These are phyloP conservation scores for Andrena flavipes DNA, from an alignment of 2,888 invertebrate genomes.

Conservation along the genomic window DNA sequence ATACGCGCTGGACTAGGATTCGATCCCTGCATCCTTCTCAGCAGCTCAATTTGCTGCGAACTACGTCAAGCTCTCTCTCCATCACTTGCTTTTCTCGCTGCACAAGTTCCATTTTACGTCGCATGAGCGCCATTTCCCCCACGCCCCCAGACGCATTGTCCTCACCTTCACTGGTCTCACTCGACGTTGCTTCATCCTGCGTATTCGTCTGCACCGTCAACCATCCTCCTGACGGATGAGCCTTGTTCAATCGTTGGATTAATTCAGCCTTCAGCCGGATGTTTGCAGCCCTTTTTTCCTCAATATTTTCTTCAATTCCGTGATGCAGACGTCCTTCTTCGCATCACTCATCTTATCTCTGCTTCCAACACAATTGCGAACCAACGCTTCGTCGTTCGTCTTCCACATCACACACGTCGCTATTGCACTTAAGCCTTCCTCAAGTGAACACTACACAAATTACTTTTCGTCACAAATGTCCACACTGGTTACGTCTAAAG, in stretches of 20 bases:
- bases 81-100: neutral
- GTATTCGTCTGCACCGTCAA: rapidly evolving
- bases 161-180: neutral
- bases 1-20: neutral
- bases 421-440: too few relatives aligned
- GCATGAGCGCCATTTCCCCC: neutral
- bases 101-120: neutral
- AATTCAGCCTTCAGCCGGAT: neutral
- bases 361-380: too few relatives aligned
- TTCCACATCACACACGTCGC: too few relatives aligned
- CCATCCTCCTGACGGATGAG: neutral
- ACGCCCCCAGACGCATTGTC: neutral
- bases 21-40: neutral
- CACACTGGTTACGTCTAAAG: too few relatives aligned
- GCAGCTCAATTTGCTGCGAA: neutral
- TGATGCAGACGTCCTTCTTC: too few relatives aligned
- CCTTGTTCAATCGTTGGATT: neutral
- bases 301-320: too few relatives aligned
- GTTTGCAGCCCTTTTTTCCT: too few relatives aligned
- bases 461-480: too few relatives aligned
- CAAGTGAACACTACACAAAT: too few relatives aligned
- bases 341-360: too few relatives aligned
- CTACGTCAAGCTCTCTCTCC: neutral
- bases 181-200: rapidly evolving
- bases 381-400: too few relatives aligned